These are phyloP conservation scores for Chelonus insularis DNA, from an alignment of 1,140 invertebrate species.

Conservation along the genomic window DNA sequence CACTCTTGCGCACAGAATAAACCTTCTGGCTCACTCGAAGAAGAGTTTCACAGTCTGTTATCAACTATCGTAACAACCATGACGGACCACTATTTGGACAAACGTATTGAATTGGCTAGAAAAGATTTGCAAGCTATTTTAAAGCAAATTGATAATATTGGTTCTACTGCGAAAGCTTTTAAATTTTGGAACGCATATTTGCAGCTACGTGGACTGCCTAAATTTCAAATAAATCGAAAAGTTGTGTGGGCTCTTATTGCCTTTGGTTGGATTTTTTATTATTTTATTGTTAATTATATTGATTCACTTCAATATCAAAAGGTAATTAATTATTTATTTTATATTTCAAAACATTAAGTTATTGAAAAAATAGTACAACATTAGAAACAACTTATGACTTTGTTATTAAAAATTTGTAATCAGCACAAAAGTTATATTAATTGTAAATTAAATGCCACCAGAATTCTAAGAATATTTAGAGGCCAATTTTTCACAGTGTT, in stretches of 20 bases:
- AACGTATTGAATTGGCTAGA: slow-evolving; percentile 30
- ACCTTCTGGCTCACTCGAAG: slow-evolving; percentile 28
- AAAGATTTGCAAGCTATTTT: slow-evolving; percentile 38
- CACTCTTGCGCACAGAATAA: slow-evolving; percentile 42
- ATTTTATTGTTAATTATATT: slow-evolving; percentile 26
- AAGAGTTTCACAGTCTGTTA: slow-evolving; percentile 32
- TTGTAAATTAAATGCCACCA: too few relatives aligned
- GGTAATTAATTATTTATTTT: slow-evolving; percentile 30
- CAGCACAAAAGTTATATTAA: too few relatives aligned
- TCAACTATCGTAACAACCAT: slow-evolving; percentile 32
- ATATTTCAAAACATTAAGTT: too few relatives aligned
- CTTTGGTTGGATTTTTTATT: slow-evolving; percentile 32
- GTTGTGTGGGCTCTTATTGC: slow-evolving; percentile 32
- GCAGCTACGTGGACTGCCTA: slow-evolving; percentile 25
- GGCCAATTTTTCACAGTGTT: too few relatives aligned
- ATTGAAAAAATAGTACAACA: too few relatives aligned
- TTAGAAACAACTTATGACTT: too few relatives aligned
- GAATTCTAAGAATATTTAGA: too few relatives aligned
- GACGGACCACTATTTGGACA: not conserved
- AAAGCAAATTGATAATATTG: slow-evolving; percentile 31
- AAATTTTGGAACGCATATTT: slow-evolving; percentile 25
- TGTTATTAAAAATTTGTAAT: too few relatives aligned
- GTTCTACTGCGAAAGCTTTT: slow-evolving; percentile 21
- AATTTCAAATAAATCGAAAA: slow-evolving; percentile 7
- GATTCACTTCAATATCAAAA: slow-evolving; percentile 28